These are phyloP conservation scores for Alauda arvensis DNA, from an alignment of 2,797 vertebrate genomes.

Conservation along the genomic window DNA sequence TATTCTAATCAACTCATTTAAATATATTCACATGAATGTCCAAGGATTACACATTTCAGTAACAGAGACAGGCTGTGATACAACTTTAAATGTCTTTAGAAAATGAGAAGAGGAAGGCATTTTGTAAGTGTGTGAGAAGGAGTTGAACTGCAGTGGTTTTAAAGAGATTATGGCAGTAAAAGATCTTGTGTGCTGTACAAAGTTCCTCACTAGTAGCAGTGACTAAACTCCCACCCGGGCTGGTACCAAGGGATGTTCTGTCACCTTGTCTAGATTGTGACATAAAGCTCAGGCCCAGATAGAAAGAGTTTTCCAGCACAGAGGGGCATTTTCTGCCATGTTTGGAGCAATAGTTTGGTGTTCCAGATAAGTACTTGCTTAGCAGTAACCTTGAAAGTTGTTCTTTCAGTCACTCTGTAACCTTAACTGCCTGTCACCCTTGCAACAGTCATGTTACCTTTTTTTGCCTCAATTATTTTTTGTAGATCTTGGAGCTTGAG, in stretches of 20 bases:
- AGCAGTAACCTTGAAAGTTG: neutral
- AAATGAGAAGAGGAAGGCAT: neutral
- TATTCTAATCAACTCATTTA: neutral
- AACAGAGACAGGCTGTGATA: neutral
- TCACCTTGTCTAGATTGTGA: neutral
- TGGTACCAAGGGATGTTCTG: neutral
- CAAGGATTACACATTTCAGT: neutral
- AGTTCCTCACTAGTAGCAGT: neutral
- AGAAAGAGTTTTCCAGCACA: neutral
- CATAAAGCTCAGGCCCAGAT: neutral
- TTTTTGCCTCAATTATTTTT: neutral
- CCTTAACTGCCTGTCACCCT: neutral
- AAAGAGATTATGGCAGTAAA: neutral
- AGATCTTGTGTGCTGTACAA: neutral
- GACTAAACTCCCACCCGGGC: neutral
- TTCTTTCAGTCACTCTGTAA: neutral
- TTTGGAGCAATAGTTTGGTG: neutral
- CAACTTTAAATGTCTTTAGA: neutral
- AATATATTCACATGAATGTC: neutral
- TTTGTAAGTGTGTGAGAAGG: neutral
- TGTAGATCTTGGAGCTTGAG: neutral
- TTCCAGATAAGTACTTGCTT: neutral
- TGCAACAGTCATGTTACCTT: neutral
- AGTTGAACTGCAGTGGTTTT: neutral
- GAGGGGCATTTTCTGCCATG: neutral